phyloP scores from a whole-genome alignment of 2,113 vertebrate genomes.

The Serilophus lunatus region DNA sequence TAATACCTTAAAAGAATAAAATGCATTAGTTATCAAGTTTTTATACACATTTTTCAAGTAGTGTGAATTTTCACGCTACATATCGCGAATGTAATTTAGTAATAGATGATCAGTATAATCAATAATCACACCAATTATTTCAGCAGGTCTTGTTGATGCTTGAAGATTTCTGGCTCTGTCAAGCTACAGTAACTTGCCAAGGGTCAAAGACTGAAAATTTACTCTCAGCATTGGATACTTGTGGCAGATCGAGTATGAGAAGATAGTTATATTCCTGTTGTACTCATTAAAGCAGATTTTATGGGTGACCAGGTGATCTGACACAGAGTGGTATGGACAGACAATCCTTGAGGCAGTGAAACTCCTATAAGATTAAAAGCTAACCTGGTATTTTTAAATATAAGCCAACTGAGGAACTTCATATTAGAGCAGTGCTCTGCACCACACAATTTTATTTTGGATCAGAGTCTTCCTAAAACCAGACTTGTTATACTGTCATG shows the following conservation, averaged over 20 bases:
- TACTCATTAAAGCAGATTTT: not conserved
- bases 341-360: not conserved
- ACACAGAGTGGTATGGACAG: not conserved
- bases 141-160: not conserved
- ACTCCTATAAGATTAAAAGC: not conserved
- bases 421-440: not conserved
- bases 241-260: not conserved
- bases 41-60: not conserved
- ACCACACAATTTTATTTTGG: not conserved
- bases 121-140: not conserved
- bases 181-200: not conserved
- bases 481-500: not conserved
- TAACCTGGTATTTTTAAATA: not conserved
- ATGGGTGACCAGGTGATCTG: not conserved
- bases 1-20: slow-evolving; percentile 83
- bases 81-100: not conserved
- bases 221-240: not conserved
- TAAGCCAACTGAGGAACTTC: not conserved
- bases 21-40: not conserved
- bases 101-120: not conserved
- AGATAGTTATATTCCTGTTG: not conserved
- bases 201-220: not conserved
- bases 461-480: not conserved
- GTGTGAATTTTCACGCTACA: not conserved
- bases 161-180: not conserved